These are phyloP conservation scores for Rhagoletis pomonella DNA, from an alignment of 1,140 invertebrate species.

Conservation along the genomic window DNA sequence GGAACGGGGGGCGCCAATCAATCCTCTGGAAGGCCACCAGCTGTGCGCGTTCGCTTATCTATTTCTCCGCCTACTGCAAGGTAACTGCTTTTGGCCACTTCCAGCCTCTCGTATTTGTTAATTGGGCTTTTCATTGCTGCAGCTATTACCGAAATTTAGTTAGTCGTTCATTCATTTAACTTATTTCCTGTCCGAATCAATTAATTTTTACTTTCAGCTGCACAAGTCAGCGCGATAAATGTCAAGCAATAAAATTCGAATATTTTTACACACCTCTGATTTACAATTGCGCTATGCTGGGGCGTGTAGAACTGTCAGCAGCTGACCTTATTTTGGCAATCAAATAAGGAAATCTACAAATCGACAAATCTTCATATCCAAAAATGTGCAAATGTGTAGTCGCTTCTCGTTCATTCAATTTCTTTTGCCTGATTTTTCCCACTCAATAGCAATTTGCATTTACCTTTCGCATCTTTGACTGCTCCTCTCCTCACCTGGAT, in stretches of 20 bases:
- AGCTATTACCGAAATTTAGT: conserved; percentile 37
- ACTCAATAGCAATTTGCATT: conserved; percentile 29
- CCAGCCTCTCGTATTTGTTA: not conserved
- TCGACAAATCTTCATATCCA: conserved; percentile 6
- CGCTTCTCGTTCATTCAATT: not conserved
- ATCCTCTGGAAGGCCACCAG: not conserved
- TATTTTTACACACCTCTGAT: not conserved
- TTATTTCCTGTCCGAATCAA: conserved; percentile 40
- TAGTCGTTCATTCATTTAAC: conserved; percentile 12
- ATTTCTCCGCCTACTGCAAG: not conserved
- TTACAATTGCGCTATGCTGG: not conserved
- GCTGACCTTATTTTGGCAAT: not conserved
- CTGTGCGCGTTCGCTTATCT: not conserved
- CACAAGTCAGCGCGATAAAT: not conserved
- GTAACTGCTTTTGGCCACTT: not conserved
- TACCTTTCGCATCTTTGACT: not conserved
- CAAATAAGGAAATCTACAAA: not conserved
- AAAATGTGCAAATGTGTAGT: not conserved
- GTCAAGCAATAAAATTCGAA: not conserved
- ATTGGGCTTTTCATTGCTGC: conserved; percentile 24
- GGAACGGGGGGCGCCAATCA: not conserved
- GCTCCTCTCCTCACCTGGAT: not conserved
- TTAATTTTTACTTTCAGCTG: conserved; percentile 16
- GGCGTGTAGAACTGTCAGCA: not conserved
- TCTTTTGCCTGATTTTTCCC: not conserved